Base-by-base conservation (phyloP, 1,140 invertebrate genomes). In the Ephestia elutella region DNA sequence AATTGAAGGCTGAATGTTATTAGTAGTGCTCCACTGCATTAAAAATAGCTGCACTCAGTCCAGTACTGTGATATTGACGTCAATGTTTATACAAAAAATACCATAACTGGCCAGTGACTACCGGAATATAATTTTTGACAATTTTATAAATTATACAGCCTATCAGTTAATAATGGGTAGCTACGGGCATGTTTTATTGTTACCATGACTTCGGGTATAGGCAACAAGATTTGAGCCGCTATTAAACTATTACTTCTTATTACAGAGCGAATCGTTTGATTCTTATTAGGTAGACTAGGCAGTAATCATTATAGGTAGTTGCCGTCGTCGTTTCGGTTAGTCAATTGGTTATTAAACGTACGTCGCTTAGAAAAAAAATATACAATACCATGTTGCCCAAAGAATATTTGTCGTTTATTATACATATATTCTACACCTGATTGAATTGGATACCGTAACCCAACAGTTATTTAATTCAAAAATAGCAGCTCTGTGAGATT, bases 41-140 rank as follows among this genome's bases (percentile, higher is more conserved):
- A 25, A 25, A 25, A 25, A n/a, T n/a, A 25, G 21, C 21, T 3
- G 7, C 21, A 3, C 21, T 25, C n/a, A 44, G n/a, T 44, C 38
- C 15, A 44, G 38, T 10, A 17, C 5, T 38, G 13, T 1, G n/a
- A 15, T 5, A 15, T 44, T 44, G n/a, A 44, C 15, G n/a, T 44
- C 38, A 44, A 44, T 44, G 38, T 44, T 5, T 15, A 44, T n/a
- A 44, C 71, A 87, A 85, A 86, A 85, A 80, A 80, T 65, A 70
- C 70, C 67, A 74, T 78, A 81, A 84, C 80, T 76, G 82, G 73
- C 78, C 80, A 85, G 69, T 80, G 85, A 87, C 85, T 87, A 86
- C 85, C 70, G 85, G 82, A 87, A 87, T 83, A 84, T 87, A 85
- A 87, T 87, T 87, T 83, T 79, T 81, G 82, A 80, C 81, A 85